Evolutionary conservation across 2,113 vertebrate species (phyloP), one percentile per base, ranked within the genome.

Genomic region (Callionymus lyra): DNA sequence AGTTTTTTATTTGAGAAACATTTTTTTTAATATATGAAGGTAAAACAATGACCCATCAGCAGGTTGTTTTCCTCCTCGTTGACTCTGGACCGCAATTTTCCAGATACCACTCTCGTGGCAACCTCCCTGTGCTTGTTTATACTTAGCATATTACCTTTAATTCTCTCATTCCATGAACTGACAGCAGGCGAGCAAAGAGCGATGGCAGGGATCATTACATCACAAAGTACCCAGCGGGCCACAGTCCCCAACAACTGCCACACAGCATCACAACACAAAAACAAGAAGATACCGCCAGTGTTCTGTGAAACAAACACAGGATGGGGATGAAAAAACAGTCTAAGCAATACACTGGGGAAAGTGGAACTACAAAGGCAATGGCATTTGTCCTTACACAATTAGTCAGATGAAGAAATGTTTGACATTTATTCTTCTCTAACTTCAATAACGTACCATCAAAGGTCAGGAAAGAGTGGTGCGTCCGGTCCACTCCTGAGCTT

Each of bases 221-320:
- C 76, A 79, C 57, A 72, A 51, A 76, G 39, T 8, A 58, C 68
- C 69, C 56, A 34, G 16, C 50, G 65, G 65, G 81, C 73, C 69
- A 79, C 49, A 50, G 74, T 58, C 61, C 74, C 78, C 58, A 35
- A 79, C 70, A 56, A 56, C 77, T 86, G 85, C 63, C 84, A 84
- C 55, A 53, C 41, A 57, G 19, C 6, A 73, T 89, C 74, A 88
- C 14, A 40, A 41, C 56, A 62, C 13, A 34, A 34, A 46, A 40
- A 58, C 47, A 42, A 60, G 64, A 21, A 41, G 44, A 68, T 59
- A 59, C 47, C 34, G 12, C 50, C 50, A 43, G 21, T 27, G 4
- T 27, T 27, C 21, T 27, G 21, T 27, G 21, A 27, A n/a, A n/a
- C n/a, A n/a, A n/a, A n/a, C 21, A 8, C 21, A 27, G 21, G 21